phyloP scores from a whole-genome alignment of 2,797 vertebrate genomes.

The Dicrostonyx torquatus region DNA sequence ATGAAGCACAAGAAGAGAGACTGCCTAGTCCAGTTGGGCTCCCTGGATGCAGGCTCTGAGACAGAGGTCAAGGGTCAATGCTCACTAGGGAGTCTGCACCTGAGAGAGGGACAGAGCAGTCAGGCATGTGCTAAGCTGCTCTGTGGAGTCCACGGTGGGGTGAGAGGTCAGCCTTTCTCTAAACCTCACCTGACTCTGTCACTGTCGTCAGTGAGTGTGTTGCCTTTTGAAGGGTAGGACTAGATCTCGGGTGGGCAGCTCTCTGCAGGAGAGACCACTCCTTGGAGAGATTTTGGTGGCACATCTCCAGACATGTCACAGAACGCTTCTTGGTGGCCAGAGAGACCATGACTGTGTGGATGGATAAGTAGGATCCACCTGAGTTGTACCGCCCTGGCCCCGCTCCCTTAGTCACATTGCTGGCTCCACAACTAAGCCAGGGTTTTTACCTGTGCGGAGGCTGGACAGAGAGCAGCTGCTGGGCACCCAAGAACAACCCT shows the following conservation, averaged over 20 bases:
- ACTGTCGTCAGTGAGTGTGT: fast-evolving
- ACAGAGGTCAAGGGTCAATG: not conserved
- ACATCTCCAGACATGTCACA: not conserved
- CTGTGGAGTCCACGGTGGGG: fast-evolving
- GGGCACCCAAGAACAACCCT: not conserved
- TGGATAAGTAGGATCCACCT: not conserved
- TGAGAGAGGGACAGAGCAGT: not conserved
- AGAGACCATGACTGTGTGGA: fast-evolving
- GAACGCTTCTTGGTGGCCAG: not conserved
- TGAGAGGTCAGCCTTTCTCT: not conserved
- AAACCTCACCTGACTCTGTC: not conserved
- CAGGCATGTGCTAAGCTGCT: not conserved
- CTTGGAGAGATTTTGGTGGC: not conserved
- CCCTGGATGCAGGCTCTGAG: not conserved
- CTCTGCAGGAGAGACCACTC: not conserved
- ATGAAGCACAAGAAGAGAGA: not conserved
- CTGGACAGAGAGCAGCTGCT: not conserved
- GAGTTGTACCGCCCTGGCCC: not conserved
- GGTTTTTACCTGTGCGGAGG: not conserved
- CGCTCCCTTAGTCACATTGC: fast-evolving
- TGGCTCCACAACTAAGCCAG: not conserved
- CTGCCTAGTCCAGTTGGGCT: not conserved
- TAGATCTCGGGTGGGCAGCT: not conserved
- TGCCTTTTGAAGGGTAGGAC: not conserved
- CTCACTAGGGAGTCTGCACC: not conserved